Evolutionary conservation across 92 coral and sea anemone species (phyloP).

Genomic region (Galaxea fascicularis): DNA sequence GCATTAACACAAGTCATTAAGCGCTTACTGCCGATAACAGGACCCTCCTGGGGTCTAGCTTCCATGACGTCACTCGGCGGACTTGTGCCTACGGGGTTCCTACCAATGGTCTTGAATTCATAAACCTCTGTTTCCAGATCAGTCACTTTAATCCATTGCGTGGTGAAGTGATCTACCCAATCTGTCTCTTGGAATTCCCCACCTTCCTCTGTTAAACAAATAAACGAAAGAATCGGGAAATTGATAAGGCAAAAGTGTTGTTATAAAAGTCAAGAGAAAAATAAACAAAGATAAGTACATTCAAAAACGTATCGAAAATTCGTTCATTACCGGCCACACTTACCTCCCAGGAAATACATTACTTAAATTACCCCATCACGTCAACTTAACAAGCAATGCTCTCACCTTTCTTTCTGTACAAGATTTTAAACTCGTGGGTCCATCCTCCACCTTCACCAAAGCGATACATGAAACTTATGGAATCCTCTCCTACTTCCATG

Average conservation of each 20-base stretch:
- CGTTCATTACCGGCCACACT: no score
- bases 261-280: neutral
- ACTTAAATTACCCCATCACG: neutral
- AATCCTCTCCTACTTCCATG: constrained; percentile 18
- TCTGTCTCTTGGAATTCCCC: constrained; percentile 48
- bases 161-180: constrained; percentile 60
- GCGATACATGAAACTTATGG: constrained; percentile 70
- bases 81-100: constrained; percentile 65
- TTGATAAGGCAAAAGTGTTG: no score
- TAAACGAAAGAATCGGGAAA: neutral
- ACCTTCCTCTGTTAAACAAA: neutral
- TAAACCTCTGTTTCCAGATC: constrained; percentile 55
- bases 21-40: constrained; percentile 5
- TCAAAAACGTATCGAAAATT: no score
- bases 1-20: neutral
- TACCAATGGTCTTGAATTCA: constrained; percentile 80
- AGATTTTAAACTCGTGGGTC: constrained; percentile 68
- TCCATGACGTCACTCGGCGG: constrained; percentile 59
- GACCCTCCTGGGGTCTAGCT: constrained; percentile 17
- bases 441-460: constrained; percentile 84
- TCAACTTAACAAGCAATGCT: neutral
- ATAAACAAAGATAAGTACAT: neutral
- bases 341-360: neutral
- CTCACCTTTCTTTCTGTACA: constrained; percentile 82
- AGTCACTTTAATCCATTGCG: constrained; percentile 53